phyloP scores from a whole-genome alignment of 2,888 invertebrate genomes.

The Dolichomitus sp. region DNA sequence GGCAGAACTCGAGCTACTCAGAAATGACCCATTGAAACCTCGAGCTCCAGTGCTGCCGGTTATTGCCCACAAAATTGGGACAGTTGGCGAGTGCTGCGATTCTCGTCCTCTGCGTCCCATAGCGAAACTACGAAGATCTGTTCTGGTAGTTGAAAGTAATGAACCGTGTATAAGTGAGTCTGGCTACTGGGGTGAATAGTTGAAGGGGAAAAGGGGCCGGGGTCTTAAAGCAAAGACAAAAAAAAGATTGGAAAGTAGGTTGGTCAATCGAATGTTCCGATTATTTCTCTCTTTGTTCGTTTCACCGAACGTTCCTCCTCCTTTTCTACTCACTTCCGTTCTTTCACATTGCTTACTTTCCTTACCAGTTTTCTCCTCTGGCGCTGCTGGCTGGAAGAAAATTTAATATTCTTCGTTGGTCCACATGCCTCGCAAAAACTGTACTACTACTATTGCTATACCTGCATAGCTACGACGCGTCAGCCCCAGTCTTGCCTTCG shows the following conservation, averaged over 20 bases:
- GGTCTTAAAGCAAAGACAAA: background rate
- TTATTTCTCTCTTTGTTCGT: background rate
- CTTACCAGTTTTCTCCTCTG: constrained; percentile 38
- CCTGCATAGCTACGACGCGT: background rate
- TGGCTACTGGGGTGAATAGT: background rate
- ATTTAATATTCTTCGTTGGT: constrained; percentile 59
- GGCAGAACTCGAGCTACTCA: constrained; percentile 13
- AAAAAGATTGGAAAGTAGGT: constrained; percentile 32
- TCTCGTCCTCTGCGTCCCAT: background rate
- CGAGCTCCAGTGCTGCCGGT: constrained; percentile 13
- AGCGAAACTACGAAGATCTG: constrained; percentile 27
- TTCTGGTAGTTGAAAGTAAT: constrained; percentile 30
- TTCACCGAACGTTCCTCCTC: too few relatives aligned
- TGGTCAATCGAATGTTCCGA: constrained; percentile 35
- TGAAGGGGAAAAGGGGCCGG: background rate
- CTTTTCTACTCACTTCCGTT: constrained; percentile 17
- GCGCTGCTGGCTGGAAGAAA: constrained; percentile 27
- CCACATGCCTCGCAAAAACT: constrained; percentile 4
- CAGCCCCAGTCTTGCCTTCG: background rate
- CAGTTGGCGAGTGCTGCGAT: constrained; percentile 31
- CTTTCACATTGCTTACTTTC: constrained; percentile 19
- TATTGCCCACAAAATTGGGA: constrained; percentile 42
- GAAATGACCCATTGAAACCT: constrained; percentile 40
- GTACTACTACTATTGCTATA: background rate
- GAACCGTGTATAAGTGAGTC: constrained; percentile 16